phyloP scores from a whole-genome alignment of 2,888 invertebrate species.

The Platynereis dumerilii region DNA sequence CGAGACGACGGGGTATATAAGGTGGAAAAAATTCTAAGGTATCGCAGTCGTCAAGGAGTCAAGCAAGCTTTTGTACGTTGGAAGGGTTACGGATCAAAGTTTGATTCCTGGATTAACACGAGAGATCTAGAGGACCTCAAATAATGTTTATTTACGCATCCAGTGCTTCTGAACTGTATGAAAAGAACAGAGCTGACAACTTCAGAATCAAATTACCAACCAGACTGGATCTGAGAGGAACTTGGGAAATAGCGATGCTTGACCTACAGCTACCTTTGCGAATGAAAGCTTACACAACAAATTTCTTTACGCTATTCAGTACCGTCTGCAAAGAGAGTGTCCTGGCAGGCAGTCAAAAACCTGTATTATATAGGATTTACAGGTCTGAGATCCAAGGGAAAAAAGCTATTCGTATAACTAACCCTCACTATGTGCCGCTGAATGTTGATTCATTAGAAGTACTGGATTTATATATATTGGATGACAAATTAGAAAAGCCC shows the following conservation, averaged over 20 bases:
- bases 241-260: neutral
- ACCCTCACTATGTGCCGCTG: no score
- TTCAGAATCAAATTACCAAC: neutral
- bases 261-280: neutral
- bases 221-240: neutral
- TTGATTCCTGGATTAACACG: slow-evolving; percentile 11
- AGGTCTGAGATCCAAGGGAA: no score
- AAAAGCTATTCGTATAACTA: no score
- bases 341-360: neutral
- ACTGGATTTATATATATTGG: no score
- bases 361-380: no score
- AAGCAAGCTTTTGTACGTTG: slow-evolving; percentile 2
- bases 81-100: slow-evolving; percentile 5
- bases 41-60: neutral
- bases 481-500: no score
- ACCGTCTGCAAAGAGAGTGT: neutral
- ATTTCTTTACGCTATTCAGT: slow-evolving; percentile 3
- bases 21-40: slow-evolving; percentile 1
- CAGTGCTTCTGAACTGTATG: neutral
- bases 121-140: neutral
- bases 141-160: slow-evolving; percentile 6
- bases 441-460: no score
- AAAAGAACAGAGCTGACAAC: neutral
- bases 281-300: neutral
- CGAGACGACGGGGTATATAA: slow-evolving; percentile 2